phyloP scores from a whole-genome alignment of 1,140 invertebrate genomes.

The Zaprionus vittiger region DNA sequence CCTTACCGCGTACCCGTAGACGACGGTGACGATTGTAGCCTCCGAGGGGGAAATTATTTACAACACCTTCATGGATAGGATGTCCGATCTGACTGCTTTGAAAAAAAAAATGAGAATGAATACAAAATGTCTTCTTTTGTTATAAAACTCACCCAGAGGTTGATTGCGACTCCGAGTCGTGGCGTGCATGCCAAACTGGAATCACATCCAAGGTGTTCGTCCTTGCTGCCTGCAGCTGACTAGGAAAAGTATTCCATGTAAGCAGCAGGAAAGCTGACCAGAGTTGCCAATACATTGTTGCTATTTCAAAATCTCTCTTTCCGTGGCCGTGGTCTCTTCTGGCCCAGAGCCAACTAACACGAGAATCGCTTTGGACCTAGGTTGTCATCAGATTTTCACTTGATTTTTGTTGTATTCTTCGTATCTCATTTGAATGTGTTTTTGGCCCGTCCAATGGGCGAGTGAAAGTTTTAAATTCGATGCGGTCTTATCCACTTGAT shows the following conservation, averaged over 20 bases:
- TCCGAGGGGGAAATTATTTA: constrained; percentile 1
- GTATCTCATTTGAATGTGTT: constrained; percentile 30
- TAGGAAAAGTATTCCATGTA: constrained; percentile 19
- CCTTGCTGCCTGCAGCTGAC: constrained; percentile 24
- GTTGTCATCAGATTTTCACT: constrained; percentile 44
- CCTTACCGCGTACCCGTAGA: constrained; percentile 38
- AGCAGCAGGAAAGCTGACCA: constrained; percentile 43
- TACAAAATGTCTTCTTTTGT: not conserved
- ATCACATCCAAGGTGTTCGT: constrained; percentile 21
- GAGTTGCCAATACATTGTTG: constrained; percentile 49
- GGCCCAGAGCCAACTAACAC: constrained; percentile 43
- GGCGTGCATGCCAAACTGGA: constrained; percentile 29
- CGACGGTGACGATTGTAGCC: constrained; percentile 44
- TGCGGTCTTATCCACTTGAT: constrained; percentile 43
- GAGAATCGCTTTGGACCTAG: constrained; percentile 8
- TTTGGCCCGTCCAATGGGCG: constrained; percentile 20
- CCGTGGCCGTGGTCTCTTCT: constrained; percentile 31
- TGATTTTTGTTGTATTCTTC: constrained; percentile 4
- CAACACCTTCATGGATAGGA: not conserved
- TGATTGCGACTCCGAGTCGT: not conserved
- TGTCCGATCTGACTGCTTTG: constrained; percentile 14
- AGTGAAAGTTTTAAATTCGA: constrained; percentile 39
- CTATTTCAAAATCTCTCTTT: not conserved
- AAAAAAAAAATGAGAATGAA: not conserved
- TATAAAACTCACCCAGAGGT: constrained; percentile 28